Conservation (phyloP, 2,797 vertebrate genomes). For the Pristis pectinata region DNA sequence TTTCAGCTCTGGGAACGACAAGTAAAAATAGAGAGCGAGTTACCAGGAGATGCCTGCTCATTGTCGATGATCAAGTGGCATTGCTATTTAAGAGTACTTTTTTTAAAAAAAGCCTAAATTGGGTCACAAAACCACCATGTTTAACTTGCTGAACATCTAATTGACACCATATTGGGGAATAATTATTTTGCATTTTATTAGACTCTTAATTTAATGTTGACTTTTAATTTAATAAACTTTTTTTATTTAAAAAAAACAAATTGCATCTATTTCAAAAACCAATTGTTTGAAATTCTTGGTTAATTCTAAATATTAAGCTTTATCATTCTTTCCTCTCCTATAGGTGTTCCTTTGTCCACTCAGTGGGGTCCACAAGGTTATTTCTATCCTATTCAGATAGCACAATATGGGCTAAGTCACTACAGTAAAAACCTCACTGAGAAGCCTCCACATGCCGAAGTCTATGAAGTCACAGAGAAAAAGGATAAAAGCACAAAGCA, state of each 20-base stretch:
- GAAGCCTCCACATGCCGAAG: slow-evolving; percentile 75
- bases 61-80: too few species aligned
- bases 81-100: background rate
- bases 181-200: background rate
- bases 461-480: slow-evolving; percentile 83
- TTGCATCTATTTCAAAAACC: background rate
- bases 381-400: slow-evolving; percentile 98
- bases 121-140: background rate
- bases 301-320: background rate
- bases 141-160: background rate
- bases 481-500: slow-evolving; percentile 53
- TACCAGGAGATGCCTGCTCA: background rate
- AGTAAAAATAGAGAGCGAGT: background rate
- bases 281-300: background rate
- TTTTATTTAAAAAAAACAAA: too few species aligned
- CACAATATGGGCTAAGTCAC: slow-evolving; percentile 94
- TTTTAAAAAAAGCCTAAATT: background rate
- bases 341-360: slow-evolving; percentile 92
- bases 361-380: slow-evolving; percentile 99
- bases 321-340: background rate
- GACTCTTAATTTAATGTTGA: background rate
- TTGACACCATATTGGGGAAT: background rate
- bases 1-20: background rate
- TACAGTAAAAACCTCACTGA: slow-evolving; percentile 98
- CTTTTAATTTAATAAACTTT: background rate